A percentile compares a stretch with the other conserved stretches of the same genome.
These are phyloP conservation scores for Pandemis corylana DNA, from an alignment of 2,888 invertebrate species.

Conservation along the genomic window DNA sequence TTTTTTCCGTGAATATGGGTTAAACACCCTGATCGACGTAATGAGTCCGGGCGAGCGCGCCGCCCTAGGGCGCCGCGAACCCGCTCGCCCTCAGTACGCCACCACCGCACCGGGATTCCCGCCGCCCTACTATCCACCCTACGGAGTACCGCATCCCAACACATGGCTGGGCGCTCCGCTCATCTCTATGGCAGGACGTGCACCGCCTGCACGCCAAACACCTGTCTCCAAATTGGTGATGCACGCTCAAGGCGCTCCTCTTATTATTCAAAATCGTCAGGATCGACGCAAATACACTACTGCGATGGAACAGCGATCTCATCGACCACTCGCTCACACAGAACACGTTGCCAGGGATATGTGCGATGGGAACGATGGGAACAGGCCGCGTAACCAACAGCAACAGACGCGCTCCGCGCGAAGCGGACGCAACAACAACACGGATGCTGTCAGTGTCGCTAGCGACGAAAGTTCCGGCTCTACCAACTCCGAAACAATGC, in stretches of 20 bases:
- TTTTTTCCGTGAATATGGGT: conserved; percentile 87
- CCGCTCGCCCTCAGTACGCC: conserved; percentile 82
- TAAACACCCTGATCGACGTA: conserved; percentile 84
- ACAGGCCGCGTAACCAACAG: conserved; percentile 75
- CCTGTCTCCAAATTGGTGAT: conserved; percentile 91
- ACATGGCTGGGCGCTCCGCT: conserved; percentile 92
- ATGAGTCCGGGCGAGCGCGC: conserved; percentile 85
- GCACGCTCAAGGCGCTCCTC: conserved; percentile 94
- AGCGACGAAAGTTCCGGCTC: conserved; percentile 91
- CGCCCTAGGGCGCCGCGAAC: conserved; percentile 82
- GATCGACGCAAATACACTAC: conserved; percentile 79
- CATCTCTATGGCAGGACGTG: conserved; percentile 90
- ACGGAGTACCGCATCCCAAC: conserved; percentile 85
- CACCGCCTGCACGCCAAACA: conserved; percentile 76
- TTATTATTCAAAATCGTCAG: conserved; percentile 89
- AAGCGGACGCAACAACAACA: conserved; percentile 80
- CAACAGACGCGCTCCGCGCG: conserved; percentile 73
- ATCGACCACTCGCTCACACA: conserved; percentile 65
- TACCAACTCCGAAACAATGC: conserved; percentile 88
- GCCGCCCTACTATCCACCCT: conserved; percentile 81
- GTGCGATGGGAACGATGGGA: conserved; percentile 71
- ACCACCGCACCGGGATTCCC: conserved; percentile 81
- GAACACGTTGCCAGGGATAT: conserved; percentile 68
- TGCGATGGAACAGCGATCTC: conserved; percentile 74
- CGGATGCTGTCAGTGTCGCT: conserved; percentile 89